These are phyloP conservation scores for Drosophila suboccidentalis DNA, from an alignment of 2,888 invertebrate species.

Conservation along the genomic window DNA sequence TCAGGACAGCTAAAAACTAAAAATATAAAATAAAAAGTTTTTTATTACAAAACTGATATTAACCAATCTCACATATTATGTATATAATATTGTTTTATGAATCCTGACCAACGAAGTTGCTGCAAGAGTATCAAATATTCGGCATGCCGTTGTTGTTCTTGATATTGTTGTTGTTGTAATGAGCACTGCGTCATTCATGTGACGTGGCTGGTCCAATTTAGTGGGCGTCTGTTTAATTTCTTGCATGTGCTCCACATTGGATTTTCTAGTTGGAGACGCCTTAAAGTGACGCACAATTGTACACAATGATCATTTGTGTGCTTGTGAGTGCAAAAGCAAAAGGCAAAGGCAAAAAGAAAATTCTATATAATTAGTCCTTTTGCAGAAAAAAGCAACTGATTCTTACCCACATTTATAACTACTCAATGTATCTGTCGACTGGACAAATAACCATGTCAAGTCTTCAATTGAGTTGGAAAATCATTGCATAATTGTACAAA, in stretches of 20 bases:
- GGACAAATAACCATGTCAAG: neutral
- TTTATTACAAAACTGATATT: neutral
- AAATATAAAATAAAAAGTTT: too few species aligned
- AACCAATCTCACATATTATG: neutral
- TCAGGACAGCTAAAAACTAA: too few species aligned
- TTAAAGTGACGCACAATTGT: slow-evolving; percentile 46
- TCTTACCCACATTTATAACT: slow-evolving; percentile 11
- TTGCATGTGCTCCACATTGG: slow-evolving; percentile 57
- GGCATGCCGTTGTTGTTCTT: slow-evolving; percentile 23
- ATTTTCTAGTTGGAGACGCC: slow-evolving; percentile 57
- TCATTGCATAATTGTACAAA: slow-evolving; percentile 1
- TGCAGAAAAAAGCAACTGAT: slow-evolving; percentile 1
- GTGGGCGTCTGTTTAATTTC: slow-evolving; percentile 59
- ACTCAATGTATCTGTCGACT: neutral
- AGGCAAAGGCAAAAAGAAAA: slow-evolving; percentile 13
- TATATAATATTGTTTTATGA: neutral
- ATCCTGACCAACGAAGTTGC: neutral
- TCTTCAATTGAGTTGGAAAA: neutral
- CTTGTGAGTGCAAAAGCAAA: neutral
- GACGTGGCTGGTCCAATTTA: slow-evolving; percentile 49
- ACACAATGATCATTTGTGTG: slow-evolving; percentile 15
- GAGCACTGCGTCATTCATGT: slow-evolving; percentile 60
- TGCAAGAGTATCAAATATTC: neutral
- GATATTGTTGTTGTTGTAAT: slow-evolving; percentile 57
- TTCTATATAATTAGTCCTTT: slow-evolving; percentile 48